These are phyloP conservation scores for Meloidogyne hapla DNA, from an alignment of 1,140 invertebrate species.

Conservation along the genomic window DNA sequence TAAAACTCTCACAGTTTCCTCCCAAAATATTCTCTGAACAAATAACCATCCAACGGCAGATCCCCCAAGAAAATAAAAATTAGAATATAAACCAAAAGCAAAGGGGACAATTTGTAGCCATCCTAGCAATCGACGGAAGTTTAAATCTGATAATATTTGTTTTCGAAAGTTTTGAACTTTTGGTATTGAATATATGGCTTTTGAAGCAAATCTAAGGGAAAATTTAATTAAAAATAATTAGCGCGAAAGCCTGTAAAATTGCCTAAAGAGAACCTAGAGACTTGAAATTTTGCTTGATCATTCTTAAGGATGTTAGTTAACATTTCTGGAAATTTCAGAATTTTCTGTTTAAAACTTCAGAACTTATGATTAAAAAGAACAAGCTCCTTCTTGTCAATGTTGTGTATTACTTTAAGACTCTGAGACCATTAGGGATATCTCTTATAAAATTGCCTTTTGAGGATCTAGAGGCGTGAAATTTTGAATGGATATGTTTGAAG, in stretches of 20 bases:
- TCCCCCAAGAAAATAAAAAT: conserved; percentile 64
- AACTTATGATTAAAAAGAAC: no score
- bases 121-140: conserved; percentile 57
- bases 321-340: no score
- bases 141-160: conserved; percentile 47
- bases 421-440: no score
- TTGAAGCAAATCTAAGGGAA: conserved; percentile 42
- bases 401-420: no score
- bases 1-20: conserved; percentile 47
- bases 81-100: conserved; percentile 62
- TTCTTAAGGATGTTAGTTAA: no score
- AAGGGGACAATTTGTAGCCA: conserved; percentile 61
- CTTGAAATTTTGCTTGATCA: no score
- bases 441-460: not conserved
- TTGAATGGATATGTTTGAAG: no score
- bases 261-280: not conserved
- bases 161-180: conserved; percentile 49
- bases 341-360: no score
- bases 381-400: no score
- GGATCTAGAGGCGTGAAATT: no score
- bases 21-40: conserved; percentile 60
- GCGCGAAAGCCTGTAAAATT: no score
- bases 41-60: conserved; percentile 57
- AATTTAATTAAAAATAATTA: not conserved
- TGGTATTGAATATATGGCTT: conserved; percentile 52